Base-by-base conservation (phyloP, 2,797 vertebrate species). In the Emys orbicularis region DNA sequence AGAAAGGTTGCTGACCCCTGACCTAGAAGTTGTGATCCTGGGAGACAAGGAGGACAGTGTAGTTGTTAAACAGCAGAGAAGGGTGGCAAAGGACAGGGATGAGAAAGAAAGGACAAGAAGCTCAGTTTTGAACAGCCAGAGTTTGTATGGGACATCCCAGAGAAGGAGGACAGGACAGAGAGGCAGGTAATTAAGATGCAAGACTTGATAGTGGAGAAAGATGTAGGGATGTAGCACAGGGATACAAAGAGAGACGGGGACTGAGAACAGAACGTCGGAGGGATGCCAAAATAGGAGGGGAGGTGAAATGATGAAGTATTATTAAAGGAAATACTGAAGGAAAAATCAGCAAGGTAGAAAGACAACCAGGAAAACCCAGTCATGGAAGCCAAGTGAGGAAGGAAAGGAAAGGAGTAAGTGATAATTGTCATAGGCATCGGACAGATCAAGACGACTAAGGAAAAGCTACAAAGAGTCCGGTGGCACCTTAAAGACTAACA, bases 31-130 rank as follows among this genome's bases (percentile, higher is more conserved):
- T 37, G 34, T 37, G 34, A 68, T 21, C 65, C 4, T 68, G 65
- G 18, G 16, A 21, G 18, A 68, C 18, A 68, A 21, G 18, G 65
- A 21, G 8, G 4, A 68, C 34, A n/a, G 65, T 37, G 65, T n/a
- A 37, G 34, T 37, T 21, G n/a, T n/a, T 68, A 68, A 68, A 68
- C n/a, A 68, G 29, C 18, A n/a, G 9, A 37, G 61, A 68, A 68
- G 7, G 9, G n/a, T 68, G 31, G n/a, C 8, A 90, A 93, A 92
- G 79, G n/a, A 3, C 91, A 87, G 4, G 18, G 65, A 84, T 16
- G 57, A 76, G 2, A 6, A 87, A 23, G 83, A 93, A 86, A 90
- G 85, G 76, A 4, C 12, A 61, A 74, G 0, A 1, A 57, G 19
- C 50, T 59, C 81, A 47, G 23, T 47, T 82, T 11, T 82, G 34